A percentile compares a stretch with the other conserved stretches of the same genome.
These are phyloP conservation scores for Eriosoma lanigerum DNA, from an alignment of 1,140 invertebrate genomes.

Conservation along the genomic window DNA sequence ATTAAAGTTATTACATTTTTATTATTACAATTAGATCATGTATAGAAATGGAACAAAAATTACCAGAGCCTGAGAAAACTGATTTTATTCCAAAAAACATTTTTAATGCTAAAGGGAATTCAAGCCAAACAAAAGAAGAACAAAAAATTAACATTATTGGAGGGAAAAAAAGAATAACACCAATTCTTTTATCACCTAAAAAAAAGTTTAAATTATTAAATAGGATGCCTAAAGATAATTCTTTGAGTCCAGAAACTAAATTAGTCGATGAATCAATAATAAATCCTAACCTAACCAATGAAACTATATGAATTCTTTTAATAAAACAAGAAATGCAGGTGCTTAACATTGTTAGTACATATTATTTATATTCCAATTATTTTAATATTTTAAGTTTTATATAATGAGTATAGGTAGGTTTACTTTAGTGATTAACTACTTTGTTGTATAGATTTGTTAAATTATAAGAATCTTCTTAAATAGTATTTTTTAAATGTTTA, in stretches of 20 bases:
- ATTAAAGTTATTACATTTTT: neutral
- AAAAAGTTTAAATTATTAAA: neutral
- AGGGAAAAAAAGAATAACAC: constrained; percentile 44
- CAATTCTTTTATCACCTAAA: constrained; percentile 41
- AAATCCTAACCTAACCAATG: neutral
- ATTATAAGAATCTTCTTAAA: neutral
- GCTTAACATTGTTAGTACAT: constrained; percentile 20
- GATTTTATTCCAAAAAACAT: constrained; percentile 33
- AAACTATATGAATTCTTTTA: neutral
- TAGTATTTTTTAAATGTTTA: neutral
- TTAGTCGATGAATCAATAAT: neutral
- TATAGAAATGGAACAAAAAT: neutral
- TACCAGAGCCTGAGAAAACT: neutral
- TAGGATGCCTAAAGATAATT: neutral
- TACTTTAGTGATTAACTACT: neutral
- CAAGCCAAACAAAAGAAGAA: constrained; percentile 10
- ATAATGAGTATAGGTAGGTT: neutral
- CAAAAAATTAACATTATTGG: constrained; percentile 37
- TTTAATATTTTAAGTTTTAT: constrained; percentile 28
- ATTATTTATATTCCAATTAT: constrained; percentile 24
- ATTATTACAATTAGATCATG: neutral
- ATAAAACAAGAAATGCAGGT: neutral
- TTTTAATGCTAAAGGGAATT: neutral
- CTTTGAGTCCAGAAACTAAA: neutral
- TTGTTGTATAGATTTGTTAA: constrained; percentile 1